These are phyloP conservation scores for Eretmochelys imbricata DNA, from an alignment of 2,113 vertebrate species.

Conservation along the genomic window DNA sequence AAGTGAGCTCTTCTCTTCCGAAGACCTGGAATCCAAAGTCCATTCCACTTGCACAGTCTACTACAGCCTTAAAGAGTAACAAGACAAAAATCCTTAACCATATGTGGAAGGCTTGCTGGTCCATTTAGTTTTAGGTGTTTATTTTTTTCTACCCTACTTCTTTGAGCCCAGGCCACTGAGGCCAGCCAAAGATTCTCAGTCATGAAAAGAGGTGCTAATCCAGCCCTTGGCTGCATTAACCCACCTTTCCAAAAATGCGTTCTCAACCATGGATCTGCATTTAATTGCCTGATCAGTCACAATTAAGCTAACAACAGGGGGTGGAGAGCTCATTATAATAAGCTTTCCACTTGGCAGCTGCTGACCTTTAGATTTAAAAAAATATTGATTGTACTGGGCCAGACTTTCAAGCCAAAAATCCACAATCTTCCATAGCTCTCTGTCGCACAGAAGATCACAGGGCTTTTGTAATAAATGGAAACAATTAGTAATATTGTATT, in stretches of 20 bases:
- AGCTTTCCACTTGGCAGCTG: background rate
- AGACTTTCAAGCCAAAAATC: background rate
- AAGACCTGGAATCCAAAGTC: background rate
- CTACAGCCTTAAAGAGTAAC: background rate
- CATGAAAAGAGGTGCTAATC: background rate
- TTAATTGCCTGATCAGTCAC: conserved; percentile 12
- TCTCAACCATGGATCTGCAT: background rate
- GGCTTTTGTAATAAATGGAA: background rate
- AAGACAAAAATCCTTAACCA: background rate
- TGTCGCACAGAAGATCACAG: background rate
- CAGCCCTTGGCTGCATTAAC: background rate
- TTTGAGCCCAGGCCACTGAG: background rate
- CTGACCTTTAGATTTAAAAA: conserved; percentile 19
- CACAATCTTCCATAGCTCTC: background rate
- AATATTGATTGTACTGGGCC: background rate
- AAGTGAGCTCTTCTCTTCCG: background rate
- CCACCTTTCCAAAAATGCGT: background rate
- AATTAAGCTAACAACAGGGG: background rate
- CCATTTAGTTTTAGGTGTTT: background rate
- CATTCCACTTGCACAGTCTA: background rate
- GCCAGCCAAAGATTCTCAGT: background rate
- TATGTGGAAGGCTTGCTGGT: background rate
- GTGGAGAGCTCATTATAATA: background rate
- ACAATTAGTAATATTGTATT: background rate
- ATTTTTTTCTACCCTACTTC: background rate